Evolutionary conservation across 2,888 invertebrate genomes (phyloP).

Genomic region (Pomacea canaliculata): DNA sequence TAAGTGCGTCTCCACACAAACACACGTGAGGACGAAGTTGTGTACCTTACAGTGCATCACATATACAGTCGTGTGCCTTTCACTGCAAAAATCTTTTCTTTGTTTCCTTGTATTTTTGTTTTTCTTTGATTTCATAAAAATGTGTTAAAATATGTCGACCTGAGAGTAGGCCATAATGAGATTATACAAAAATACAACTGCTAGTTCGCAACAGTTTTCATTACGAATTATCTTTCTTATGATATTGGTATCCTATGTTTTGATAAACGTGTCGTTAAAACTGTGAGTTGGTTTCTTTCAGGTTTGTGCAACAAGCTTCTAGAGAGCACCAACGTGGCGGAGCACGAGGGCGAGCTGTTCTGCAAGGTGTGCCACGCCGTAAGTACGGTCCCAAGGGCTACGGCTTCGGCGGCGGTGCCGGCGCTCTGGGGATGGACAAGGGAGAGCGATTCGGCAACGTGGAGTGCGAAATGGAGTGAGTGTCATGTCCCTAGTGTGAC

Average conservation of each 20-base stretch:
- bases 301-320: conserved; percentile 90
- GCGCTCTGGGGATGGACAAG: conserved; percentile 70
- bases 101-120: neutral
- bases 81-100: too few species aligned
- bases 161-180: too few species aligned
- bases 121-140: too few species aligned
- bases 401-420: conserved; percentile 94
- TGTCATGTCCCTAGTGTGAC: neutral
- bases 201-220: too few species aligned
- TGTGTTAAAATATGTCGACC: too few species aligned
- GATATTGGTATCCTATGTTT: too few species aligned
- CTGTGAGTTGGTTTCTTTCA: conserved; percentile 65
- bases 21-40: too few species aligned
- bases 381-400: conserved; percentile 98
- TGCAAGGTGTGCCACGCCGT: conserved; percentile 95
- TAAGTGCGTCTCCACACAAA: conserved; percentile 73
- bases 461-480: conserved; percentile 57
- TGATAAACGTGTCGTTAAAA: too few species aligned
- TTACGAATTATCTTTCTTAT: too few species aligned
- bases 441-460: conserved; percentile 78
- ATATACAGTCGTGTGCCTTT: too few species aligned
- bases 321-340: conserved; percentile 95
- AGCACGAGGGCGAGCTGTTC: conserved; percentile 92
- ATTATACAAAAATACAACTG: too few species aligned
- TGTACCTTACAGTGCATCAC: too few species aligned